A percentile compares a stretch with the other conserved stretches of the same genome.
These are phyloP conservation scores for Tragelaphus imberbis DNA, from an alignment of 2,113 vertebrate species.

Conservation along the genomic window DNA sequence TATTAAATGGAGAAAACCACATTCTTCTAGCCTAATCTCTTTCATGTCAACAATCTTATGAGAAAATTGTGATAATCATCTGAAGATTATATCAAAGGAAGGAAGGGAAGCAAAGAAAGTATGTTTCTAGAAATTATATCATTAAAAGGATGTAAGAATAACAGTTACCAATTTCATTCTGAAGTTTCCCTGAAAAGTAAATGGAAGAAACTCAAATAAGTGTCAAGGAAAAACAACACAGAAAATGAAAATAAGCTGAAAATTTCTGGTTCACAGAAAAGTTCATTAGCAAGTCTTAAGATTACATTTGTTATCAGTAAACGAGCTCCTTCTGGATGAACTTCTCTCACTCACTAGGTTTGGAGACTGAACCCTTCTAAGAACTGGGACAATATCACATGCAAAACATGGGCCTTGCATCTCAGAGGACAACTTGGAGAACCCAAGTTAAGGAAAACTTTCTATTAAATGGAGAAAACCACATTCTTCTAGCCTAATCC, in stretches of 20 bases:
- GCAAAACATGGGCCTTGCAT: neutral
- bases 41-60: neutral
- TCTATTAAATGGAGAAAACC: neutral
- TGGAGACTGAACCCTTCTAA: neutral
- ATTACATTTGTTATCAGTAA: neutral
- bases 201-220: neutral
- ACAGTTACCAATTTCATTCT: neutral
- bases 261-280: fast-evolving
- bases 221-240: too few relatives aligned
- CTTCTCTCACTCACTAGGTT: neutral
- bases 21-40: neutral
- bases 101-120: neutral
- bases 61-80: neutral
- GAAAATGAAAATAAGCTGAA: too few relatives aligned
- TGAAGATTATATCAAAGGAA: neutral
- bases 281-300: neutral
- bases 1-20: neutral
- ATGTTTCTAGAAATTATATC: neutral
- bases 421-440: too few relatives aligned
- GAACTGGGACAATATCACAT: fast-evolving
- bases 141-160: too few relatives aligned
- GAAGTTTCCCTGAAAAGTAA: neutral
- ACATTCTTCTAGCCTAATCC: too few relatives aligned
- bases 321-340: neutral
- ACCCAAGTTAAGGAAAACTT: neutral